Conservation (phyloP, 1,140 invertebrate species). For the Neodiprion lecontei region DNA sequence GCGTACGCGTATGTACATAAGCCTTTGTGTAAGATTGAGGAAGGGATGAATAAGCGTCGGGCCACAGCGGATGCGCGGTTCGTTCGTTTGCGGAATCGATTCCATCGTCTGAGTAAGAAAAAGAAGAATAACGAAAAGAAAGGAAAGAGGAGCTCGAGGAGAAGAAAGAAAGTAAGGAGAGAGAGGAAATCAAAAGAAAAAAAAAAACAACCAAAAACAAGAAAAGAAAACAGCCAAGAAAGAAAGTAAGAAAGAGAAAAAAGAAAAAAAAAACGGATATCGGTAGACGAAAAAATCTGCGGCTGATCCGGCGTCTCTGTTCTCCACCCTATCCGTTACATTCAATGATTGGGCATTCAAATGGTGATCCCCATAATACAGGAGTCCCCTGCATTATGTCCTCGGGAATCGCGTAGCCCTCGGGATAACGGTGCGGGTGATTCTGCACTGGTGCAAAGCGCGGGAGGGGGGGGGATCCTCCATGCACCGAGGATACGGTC, state of each 20-base stretch:
- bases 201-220: not conserved
- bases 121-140: no score
- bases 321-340: not conserved
- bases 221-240: not conserved
- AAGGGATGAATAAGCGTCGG: no score
- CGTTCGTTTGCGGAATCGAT: constrained; percentile 5
- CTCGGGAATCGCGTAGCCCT: no score
- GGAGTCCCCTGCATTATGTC: not conserved
- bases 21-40: no score
- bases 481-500: not conserved
- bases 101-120: not conserved
- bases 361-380: not conserved
- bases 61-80: not conserved
- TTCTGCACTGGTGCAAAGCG: no score
- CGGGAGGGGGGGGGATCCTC: no score
- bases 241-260: not conserved
- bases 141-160: no score
- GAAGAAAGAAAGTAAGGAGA: no score
- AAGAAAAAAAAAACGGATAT: not conserved
- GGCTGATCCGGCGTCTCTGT: not conserved
- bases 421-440: no score
- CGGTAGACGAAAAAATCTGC: not conserved
- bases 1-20: no score
- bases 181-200: not conserved
- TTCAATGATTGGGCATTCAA: constrained; percentile 2